These are phyloP conservation scores for Chrysolophus pictus DNA, from an alignment of 2,797 vertebrate species.

Conservation along the genomic window DNA sequence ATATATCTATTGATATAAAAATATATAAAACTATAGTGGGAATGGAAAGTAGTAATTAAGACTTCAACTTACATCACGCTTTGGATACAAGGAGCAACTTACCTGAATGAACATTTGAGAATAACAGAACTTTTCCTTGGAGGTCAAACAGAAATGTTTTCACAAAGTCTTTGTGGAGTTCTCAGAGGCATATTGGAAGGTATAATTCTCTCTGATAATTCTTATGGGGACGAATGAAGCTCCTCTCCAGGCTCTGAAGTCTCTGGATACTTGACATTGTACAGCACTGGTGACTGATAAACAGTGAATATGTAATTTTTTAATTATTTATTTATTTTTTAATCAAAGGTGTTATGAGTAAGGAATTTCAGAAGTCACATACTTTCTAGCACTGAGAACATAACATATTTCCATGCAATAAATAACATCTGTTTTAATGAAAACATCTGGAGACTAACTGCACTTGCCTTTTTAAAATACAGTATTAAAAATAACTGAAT, in stretches of 20 bases:
- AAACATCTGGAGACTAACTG: not conserved
- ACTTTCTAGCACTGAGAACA: not conserved
- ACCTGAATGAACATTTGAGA: not conserved
- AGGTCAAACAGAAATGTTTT: not conserved
- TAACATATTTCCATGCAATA: not conserved
- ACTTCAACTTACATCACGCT: not conserved
- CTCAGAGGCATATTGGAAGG: not conserved
- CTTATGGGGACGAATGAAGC: not conserved
- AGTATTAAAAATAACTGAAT: not conserved
- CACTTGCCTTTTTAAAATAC: not conserved
- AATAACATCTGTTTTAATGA: fast-evolving
- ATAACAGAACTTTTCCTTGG: not conserved
- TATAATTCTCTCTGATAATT: not conserved
- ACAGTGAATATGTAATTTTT: not conserved
- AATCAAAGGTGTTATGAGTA: not conserved
- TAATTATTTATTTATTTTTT: not conserved
- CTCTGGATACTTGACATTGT: not conserved
- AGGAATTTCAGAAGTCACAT: not conserved
- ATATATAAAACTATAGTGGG: not conserved
- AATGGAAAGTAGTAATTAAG: not conserved
- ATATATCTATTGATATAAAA: not conserved
- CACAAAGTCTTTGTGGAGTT: not conserved
- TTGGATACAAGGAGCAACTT: not conserved
- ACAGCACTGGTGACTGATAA: not conserved
- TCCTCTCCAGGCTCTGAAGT: not conserved